Percentiles rank a stretch among this genome's conserved stretches.
These are phyloP conservation scores for Metalampra italica DNA, from an alignment of 2,888 invertebrate species.

Conservation along the genomic window DNA sequence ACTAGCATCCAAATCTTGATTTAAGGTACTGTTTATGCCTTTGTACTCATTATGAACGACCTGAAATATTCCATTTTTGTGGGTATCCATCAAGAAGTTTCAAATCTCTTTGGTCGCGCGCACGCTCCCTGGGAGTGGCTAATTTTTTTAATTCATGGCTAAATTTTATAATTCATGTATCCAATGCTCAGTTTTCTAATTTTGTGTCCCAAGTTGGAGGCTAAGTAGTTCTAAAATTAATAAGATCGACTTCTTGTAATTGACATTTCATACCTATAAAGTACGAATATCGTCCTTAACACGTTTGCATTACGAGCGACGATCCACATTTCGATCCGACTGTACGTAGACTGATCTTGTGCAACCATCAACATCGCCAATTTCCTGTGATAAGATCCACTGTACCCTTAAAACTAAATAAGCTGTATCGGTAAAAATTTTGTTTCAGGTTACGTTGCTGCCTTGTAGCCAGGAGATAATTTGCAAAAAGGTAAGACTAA, in stretches of 20 bases:
- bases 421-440: slow-evolving; percentile 45
- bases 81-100: no score
- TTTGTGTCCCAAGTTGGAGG: neutral
- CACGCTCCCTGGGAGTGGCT: no score
- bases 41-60: slow-evolving; percentile 19
- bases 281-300: no score
- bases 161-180: no score
- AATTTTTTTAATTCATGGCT: no score
- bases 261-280: no score
- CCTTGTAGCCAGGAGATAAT: slow-evolving; percentile 59
- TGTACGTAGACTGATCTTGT: neutral
- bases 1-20: slow-evolving; percentile 53
- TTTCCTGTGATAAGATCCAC: slow-evolving; percentile 27
- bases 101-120: no score
- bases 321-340: no score
- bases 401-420: slow-evolving; percentile 36
- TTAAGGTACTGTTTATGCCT: slow-evolving; percentile 49
- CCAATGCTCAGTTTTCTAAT: no score
- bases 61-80: slow-evolving; percentile 7
- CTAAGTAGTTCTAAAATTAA: no score
- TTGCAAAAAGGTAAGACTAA: slow-evolving; percentile 67
- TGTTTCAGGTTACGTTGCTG: slow-evolving; percentile 64
- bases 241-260: no score
- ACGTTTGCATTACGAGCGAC: no score
- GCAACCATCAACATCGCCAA: slow-evolving; percentile 19